Evolutionary conservation across 2,888 invertebrate genomes (phyloP), one percentile per base, ranked within the genome.

Genomic region (Lochmaea capreae): DNA sequence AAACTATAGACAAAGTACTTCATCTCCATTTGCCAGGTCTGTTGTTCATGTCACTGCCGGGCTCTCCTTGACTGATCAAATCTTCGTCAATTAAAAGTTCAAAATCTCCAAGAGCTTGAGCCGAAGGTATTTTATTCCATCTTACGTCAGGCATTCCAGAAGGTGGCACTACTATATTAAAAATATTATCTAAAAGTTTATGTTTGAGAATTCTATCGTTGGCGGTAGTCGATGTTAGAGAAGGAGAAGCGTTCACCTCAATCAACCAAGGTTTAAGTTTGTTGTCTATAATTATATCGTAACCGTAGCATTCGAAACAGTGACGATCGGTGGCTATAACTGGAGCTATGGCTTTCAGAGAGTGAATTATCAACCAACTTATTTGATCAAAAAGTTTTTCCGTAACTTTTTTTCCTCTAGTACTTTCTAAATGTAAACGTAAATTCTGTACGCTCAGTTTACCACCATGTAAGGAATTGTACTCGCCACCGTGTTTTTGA

Each of bases 401-500:
- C 0, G 97, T 97, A 0, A 96, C 94, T 68, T 92, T 91, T 85
- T 95, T 94, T 1, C 97, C 97, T 71, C 94, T 89, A 0, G 97
- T 97, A 68, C 97, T 96, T 86, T 98, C 97, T 82, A 98, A 88
- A 86, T 95, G 97, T 9, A 98, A 88, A 65, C 95, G 91, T 70
- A 98, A 89, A 89, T 98, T 97, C 85, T 97, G 94, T 12, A 97
- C 93, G 69, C 95, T 96, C 91, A 97, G 92, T 88, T 98, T 98
- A 0, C 98, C 98, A 10, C 98, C 98, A 84, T 98, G 97, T 67
- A 96, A 90, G 77, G 92, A 93, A 86, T 98, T 98, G 86, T 98
- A 98, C 85, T 97, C 97, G 43, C 95, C 95, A 79, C 97, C 97
- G 85, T 97, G 97, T 87, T 97, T 98, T 87, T 99, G 98, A n/a